Evolutionary conservation across 2,888 invertebrate genomes (phyloP).

Genomic region (Cryptophagus acutangulus): DNA sequence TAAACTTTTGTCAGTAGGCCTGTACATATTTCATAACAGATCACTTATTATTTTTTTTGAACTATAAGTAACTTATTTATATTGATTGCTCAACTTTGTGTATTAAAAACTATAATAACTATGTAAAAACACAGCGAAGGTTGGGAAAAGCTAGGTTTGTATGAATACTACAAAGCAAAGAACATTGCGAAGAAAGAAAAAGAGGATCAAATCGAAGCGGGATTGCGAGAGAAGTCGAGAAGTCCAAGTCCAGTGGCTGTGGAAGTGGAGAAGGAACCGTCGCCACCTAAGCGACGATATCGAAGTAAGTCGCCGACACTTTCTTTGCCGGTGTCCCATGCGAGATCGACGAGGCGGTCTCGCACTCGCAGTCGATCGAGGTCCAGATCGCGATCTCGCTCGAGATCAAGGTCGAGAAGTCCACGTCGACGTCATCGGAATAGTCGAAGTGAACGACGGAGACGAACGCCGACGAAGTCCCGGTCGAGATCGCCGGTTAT

Average conservation of each 20-base stretch:
- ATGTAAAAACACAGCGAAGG: constrained; percentile 67
- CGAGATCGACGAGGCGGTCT: constrained; percentile 50
- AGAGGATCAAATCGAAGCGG: constrained; percentile 73
- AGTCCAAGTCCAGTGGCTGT: constrained; percentile 74
- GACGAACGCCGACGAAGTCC: constrained; percentile 45
- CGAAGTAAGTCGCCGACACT: constrained; percentile 57
- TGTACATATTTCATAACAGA: too few relatives aligned
- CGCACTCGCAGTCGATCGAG: constrained; percentile 47
- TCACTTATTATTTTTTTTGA: not conserved
- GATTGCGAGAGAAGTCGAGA: constrained; percentile 65
- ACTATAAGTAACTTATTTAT: not conserved
- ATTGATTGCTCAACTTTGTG: not conserved
- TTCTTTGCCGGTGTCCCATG: constrained; percentile 27
- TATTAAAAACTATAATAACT: not conserved
- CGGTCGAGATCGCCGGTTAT: constrained; percentile 33
- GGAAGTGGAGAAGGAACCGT: constrained; percentile 66
- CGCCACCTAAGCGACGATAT: constrained; percentile 71
- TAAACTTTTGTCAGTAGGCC: constrained; percentile 47
- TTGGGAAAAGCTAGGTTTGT: constrained; percentile 96
- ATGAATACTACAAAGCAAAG: constrained; percentile 97
- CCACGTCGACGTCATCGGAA: constrained; percentile 47
- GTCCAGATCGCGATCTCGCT: constrained; percentile 15
- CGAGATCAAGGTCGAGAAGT: constrained; percentile 48
- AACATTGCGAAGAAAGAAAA: constrained; percentile 84
- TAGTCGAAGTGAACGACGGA: constrained; percentile 39